These are phyloP conservation scores for Drosophila hydei DNA, from an alignment of 1,140 invertebrate species.

Conservation along the genomic window DNA sequence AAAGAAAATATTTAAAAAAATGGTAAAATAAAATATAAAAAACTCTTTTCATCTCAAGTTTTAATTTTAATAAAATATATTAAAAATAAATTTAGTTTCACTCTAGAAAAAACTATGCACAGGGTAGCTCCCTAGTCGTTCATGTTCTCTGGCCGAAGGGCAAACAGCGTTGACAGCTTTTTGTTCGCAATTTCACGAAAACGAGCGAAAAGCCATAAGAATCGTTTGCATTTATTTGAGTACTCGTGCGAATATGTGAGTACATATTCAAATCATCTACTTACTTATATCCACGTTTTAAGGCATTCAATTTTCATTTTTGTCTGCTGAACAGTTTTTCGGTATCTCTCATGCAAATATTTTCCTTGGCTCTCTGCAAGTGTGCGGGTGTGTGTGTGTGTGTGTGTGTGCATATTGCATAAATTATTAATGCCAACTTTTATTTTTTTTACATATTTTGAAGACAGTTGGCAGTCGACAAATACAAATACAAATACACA, in stretches of 20 bases:
- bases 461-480: slow-evolving; percentile 79
- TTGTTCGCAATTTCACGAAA: slow-evolving; percentile 59
- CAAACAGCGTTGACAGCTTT: slow-evolving; percentile 69
- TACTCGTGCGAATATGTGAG: slow-evolving; percentile 29
- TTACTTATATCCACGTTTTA: slow-evolving; percentile 60
- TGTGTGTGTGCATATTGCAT: slow-evolving; percentile 69
- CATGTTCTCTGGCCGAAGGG: slow-evolving; percentile 18
- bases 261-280: slow-evolving; percentile 47
- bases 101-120: no score
- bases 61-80: no score
- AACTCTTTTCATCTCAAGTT: no score
- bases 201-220: slow-evolving; percentile 43
- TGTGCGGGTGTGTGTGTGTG: slow-evolving; percentile 39
- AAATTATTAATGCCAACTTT: slow-evolving; percentile 81
- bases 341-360: slow-evolving; percentile 65
- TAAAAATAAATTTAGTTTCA: no score
- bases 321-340: slow-evolving; percentile 42
- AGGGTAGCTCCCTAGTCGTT: background rate
- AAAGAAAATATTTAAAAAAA: no score
- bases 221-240: slow-evolving; percentile 43
- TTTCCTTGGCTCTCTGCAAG: slow-evolving; percentile 22
- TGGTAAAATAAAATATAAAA: no score
- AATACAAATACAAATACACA: slow-evolving; percentile 46
- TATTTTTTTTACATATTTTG: slow-evolving; percentile 82
- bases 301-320: slow-evolving; percentile 76